phyloP scores from a whole-genome alignment of 2,888 invertebrate species.

The Dione juno region DNA sequence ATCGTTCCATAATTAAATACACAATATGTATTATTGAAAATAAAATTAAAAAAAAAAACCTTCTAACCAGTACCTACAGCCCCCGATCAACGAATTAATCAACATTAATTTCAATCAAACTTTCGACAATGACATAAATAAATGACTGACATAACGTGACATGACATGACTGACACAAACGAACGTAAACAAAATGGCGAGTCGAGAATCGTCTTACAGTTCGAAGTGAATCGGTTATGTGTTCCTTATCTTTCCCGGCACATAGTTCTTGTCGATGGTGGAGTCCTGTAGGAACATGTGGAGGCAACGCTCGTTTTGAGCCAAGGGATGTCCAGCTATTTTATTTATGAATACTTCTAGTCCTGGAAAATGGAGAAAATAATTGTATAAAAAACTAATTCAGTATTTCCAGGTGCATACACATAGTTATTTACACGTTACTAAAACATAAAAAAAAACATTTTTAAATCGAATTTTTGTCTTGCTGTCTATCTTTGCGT shows the following conservation, averaged over 20 bases:
- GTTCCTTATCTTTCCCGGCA: slow-evolving; percentile 99
- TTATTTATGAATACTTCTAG: slow-evolving; percentile 99
- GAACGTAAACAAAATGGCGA: slow-evolving; percentile 18
- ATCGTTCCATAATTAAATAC: background rate
- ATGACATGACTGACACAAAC: background rate
- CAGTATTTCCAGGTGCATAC: no score
- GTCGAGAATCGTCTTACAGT: slow-evolving; percentile 59
- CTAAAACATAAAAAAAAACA: no score
- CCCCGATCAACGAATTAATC: background rate
- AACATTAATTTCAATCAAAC: background rate
- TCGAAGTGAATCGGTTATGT: slow-evolving; percentile 84
- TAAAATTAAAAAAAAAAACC: background rate
- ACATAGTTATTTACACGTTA: no score
- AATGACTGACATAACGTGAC: background rate
- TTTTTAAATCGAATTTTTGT: no score
- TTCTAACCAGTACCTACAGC: background rate
- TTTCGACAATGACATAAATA: background rate
- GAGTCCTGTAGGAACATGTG: slow-evolving; percentile 99
- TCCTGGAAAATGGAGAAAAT: slow-evolving; percentile 63
- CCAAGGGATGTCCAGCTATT: slow-evolving; percentile 99
- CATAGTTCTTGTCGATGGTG: slow-evolving; percentile 99
- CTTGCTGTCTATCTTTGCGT: no score
- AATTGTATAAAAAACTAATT: no score
- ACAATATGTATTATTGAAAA: background rate
- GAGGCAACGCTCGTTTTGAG: slow-evolving; percentile 99